These are phyloP conservation scores for Crocuta crocuta DNA, from an alignment of 2,113 vertebrate genomes.

Conservation along the genomic window DNA sequence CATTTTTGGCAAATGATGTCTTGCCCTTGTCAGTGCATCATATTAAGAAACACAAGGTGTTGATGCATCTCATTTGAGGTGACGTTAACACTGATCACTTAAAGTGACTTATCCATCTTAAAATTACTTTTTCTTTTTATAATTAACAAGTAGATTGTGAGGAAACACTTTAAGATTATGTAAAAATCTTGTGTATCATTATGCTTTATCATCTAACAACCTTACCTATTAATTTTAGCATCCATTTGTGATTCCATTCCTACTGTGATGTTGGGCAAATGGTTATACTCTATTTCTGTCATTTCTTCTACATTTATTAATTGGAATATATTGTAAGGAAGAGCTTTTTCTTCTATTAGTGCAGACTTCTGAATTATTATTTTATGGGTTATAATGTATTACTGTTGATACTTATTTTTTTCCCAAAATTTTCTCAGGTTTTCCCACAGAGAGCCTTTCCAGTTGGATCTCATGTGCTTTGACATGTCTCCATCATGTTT, in stretches of 20 bases:
- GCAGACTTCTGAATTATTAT: background rate
- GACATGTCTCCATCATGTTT: background rate
- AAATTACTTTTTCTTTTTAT: background rate
- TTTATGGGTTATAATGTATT: background rate
- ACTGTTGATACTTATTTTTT: background rate
- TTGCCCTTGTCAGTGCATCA: background rate
- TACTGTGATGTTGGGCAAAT: background rate
- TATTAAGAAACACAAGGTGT: background rate
- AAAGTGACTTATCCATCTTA: background rate
- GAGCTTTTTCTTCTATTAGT: background rate
- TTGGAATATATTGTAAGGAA: background rate
- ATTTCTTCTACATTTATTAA: background rate
- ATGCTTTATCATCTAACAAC: background rate
- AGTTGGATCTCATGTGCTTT: background rate
- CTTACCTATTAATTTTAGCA: background rate
- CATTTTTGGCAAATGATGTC: background rate
- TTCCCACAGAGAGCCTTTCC: background rate
- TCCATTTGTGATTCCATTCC: background rate
- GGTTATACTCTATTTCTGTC: background rate
- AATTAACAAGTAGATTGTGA: background rate
- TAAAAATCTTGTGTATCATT: background rate
- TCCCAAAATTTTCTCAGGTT: background rate
- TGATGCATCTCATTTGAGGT: background rate
- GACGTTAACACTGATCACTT: background rate
- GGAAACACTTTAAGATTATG: background rate